Base-by-base conservation (phyloP, 2,888 invertebrate species). In the Didymodactylos carnosus region DNA sequence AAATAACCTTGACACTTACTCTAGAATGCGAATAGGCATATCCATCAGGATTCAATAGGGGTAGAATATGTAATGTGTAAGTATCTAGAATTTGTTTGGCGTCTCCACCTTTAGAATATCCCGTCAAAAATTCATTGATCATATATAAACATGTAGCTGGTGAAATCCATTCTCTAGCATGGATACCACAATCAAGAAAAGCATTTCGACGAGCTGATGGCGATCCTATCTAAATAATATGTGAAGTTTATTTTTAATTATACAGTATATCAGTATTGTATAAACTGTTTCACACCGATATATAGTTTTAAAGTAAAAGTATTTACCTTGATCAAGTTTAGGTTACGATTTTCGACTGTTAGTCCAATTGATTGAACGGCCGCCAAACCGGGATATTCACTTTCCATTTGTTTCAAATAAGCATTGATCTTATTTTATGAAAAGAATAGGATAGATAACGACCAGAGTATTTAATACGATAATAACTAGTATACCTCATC, bases 41-140 rank as follows among this genome's bases (percentile, higher is more conserved):
- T n/a, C 81, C 81, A 77, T 81, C 81, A 23, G 80, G 79, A 76
- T 80, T 80, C n/a, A 78, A 39, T 14, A 80, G 76, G 10, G 80
- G 80, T 39, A 79, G 75, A 27, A 81, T 46, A 29, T 71, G 71
- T 19, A 74, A 71, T 39, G 71, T 71, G 25, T 40, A 74, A 35
- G 53, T 43, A 25, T 74, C 71, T 40, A 74, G 27, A 35, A 74
- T 39, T 43, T 27, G 11, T 35, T 53, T 23, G 27, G 69, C 53
- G 27, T 40, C 13, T n/a, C 71, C 71, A 72, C 39, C 40, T 29
- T n/a, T 16, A 35, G 51, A 27, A 27, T 62, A 74, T n/a, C 25
- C 53, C 35, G 27, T 46, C 35, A 74, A 39, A 3, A 74, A 46
- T 29, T 72, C 71, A 46, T 74, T 46, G 14, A 74, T 71, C 4